A percentile compares a stretch with the other conserved stretches of the same genome.
Evolutionary conservation across 2,113 vertebrate genomes (phyloP).

Genomic region (Megaptera novaeangliae): DNA sequence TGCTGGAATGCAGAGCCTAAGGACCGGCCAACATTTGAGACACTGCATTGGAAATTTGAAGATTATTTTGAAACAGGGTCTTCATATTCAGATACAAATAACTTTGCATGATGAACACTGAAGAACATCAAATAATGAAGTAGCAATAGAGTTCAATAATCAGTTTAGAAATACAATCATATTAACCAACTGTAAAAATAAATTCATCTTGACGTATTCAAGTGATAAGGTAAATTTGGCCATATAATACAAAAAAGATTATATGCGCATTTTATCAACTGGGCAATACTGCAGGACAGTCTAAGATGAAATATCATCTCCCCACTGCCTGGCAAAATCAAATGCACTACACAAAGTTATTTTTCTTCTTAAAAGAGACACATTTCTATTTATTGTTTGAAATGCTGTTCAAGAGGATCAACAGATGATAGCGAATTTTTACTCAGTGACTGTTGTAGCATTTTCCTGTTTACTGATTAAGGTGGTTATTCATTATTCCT

Average conservation of each 20-base stretch:
- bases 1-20: slow-evolving; percentile 86
- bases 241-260: not conserved
- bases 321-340: slow-evolving; percentile 61
- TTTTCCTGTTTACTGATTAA: slow-evolving; percentile 71
- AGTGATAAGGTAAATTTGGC: not conserved
- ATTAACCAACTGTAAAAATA: slow-evolving; percentile 14
- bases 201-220: not conserved
- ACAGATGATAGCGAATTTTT: slow-evolving; percentile 55
- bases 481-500: slow-evolving; percentile 68
- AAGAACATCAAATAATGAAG: not conserved
- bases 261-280: not conserved
- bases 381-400: slow-evolving; percentile 80
- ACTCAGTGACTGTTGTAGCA: slow-evolving; percentile 20
- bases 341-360: slow-evolving; percentile 24
- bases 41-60: slow-evolving; percentile 86
- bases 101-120: slow-evolving; percentile 22
- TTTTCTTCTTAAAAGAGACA: slow-evolving; percentile 37
- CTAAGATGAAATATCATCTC: slow-evolving; percentile 35
- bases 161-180: not conserved
- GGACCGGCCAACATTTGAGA: slow-evolving; percentile 89
- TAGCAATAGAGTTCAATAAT: not conserved
- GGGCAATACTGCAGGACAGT: not conserved
- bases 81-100: slow-evolving; percentile 71
- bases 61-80: slow-evolving; percentile 79
- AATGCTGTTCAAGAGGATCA: slow-evolving; percentile 51